phyloP scores from a whole-genome alignment of 2,888 invertebrate genomes.

The Ochropleura leucogaster region DNA sequence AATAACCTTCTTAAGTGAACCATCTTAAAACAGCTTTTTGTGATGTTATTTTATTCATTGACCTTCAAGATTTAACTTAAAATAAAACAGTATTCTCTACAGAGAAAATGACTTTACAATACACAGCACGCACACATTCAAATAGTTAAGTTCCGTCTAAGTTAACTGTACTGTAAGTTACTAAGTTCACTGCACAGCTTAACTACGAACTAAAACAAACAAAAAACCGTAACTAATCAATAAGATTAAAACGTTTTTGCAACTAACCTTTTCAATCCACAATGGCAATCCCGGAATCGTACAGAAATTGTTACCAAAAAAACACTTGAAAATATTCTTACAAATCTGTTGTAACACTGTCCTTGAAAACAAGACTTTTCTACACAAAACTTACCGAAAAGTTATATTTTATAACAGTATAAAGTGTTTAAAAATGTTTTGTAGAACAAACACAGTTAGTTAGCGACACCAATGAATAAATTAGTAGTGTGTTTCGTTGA shows the following conservation, averaged over 20 bases:
- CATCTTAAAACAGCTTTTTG: constrained; percentile 20
- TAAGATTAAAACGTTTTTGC: constrained; percentile 46
- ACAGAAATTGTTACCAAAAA: constrained; percentile 76
- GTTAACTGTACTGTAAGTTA: constrained; percentile 64
- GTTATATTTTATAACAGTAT: constrained; percentile 36
- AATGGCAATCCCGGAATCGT: constrained; percentile 81
- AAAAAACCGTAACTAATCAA: constrained; percentile 49
- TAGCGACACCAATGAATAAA: constrained; percentile 79
- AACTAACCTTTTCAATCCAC: constrained; percentile 73
- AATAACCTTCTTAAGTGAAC: constrained; percentile 35
- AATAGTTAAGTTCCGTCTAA: constrained; percentile 57
- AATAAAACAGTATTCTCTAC: constrained; percentile 55
- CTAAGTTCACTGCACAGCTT: constrained; percentile 52
- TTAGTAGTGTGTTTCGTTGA: constrained; percentile 60
- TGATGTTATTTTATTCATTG: constrained; percentile 24
- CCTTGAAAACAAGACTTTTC: constrained; percentile 78
- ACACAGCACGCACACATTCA: constrained; percentile 42
- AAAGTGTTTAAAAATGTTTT: constrained; percentile 51
- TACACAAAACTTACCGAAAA: constrained; percentile 69
- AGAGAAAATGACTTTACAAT: constrained; percentile 48
- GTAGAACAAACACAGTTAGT: constrained; percentile 68
- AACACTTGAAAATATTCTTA: constrained; percentile 70
- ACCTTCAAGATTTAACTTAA: constrained; percentile 46
- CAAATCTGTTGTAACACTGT: constrained; percentile 82
- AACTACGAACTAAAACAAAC: constrained; percentile 40